A percentile compares a stretch with the other conserved stretches of the same genome.
Evolutionary conservation across 2,113 vertebrate genomes (phyloP).

Genomic region (Eptesicus fuscus): DNA sequence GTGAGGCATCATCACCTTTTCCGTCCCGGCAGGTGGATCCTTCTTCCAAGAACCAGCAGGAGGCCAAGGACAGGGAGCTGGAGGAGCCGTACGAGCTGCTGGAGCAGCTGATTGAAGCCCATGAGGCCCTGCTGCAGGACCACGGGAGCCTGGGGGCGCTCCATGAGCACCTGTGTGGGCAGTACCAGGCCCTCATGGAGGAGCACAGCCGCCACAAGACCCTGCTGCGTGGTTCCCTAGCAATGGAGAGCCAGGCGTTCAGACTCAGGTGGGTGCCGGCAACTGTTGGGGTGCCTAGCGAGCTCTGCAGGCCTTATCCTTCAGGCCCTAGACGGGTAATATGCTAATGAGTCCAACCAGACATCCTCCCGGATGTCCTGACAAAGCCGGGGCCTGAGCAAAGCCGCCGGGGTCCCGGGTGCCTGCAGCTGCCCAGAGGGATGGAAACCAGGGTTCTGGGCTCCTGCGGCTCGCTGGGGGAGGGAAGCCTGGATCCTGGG

Average conservation of each 20-base stretch:
- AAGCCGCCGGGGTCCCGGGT: too few species aligned
- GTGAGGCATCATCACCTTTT: not conserved
- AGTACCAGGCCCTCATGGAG: slow-evolving; percentile 92
- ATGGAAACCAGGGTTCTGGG: too few species aligned
- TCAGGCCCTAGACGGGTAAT: too few species aligned
- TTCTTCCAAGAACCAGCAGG: slow-evolving; percentile 94
- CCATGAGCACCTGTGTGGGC: slow-evolving; percentile 90
- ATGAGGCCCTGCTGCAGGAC: slow-evolving; percentile 88
- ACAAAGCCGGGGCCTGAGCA: too few species aligned
- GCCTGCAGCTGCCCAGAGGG: too few species aligned
- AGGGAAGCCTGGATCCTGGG: too few species aligned
- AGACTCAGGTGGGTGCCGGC: slow-evolving; percentile 75
- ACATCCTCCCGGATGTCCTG: too few species aligned
- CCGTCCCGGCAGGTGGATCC: slow-evolving; percentile 89
- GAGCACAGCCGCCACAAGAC: slow-evolving; percentile 91
- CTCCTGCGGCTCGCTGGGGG: fast-evolving
- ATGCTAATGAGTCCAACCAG: too few species aligned
- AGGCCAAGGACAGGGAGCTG: slow-evolving; percentile 86
- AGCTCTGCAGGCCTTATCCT: fast-evolving
- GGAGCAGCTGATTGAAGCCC: slow-evolving; percentile 85
- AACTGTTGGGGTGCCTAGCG: too few species aligned
- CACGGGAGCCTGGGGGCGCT: slow-evolving; percentile 89
- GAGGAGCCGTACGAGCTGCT: slow-evolving; percentile 88
- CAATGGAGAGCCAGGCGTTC: slow-evolving; percentile 85
- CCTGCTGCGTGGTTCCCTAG: slow-evolving; percentile 85